Conservation (phyloP, 2,888 invertebrate species). For the Apoda limacodes region DNA sequence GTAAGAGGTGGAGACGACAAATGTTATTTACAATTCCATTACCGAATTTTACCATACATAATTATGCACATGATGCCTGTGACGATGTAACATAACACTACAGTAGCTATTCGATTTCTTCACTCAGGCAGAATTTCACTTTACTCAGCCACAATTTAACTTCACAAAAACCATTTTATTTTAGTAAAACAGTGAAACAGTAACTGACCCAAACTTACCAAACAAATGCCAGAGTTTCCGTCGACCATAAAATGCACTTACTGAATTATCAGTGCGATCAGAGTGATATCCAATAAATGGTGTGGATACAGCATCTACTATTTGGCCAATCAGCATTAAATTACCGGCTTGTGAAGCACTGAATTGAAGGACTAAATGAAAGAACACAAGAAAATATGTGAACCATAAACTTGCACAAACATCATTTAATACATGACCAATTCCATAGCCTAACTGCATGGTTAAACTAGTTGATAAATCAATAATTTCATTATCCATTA, state of each 20-base stretch:
- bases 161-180: not conserved
- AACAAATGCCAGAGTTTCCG: constrained; percentile 91
- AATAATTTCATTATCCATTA: constrained; percentile 59
- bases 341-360: constrained; percentile 69
- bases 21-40: too few species aligned
- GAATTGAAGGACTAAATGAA: constrained; percentile 72
- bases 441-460: constrained; percentile 72
- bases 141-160: too few species aligned
- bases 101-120: too few species aligned
- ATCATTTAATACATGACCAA: constrained; percentile 93
- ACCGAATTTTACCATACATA: too few species aligned
- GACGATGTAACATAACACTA: too few species aligned
- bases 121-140: too few species aligned
- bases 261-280: constrained; percentile 76
- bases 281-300: constrained; percentile 90
- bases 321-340: constrained; percentile 83
- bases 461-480: constrained; percentile 53
- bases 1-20: too few species aligned
- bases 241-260: constrained; percentile 80
- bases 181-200: constrained; percentile 3
- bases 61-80: too few species aligned
- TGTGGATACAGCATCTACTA: constrained; percentile 88
- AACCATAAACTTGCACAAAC: constrained; percentile 96
- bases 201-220: constrained; percentile 69
- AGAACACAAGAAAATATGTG: constrained; percentile 88